phyloP scores from a whole-genome alignment of 2,888 invertebrate genomes.

The Congeria kusceri region DNA sequence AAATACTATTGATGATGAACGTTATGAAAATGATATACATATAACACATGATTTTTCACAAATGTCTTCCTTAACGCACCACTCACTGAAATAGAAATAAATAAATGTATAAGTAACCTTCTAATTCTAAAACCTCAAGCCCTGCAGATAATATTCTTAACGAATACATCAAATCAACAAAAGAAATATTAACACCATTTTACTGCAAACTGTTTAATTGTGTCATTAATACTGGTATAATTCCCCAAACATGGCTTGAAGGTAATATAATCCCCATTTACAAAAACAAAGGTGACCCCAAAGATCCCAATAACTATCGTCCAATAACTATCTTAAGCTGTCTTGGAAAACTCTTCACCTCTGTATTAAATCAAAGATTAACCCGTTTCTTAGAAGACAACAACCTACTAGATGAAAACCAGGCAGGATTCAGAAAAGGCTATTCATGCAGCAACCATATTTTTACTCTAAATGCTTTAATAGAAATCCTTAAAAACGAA shows the following conservation, averaged over 20 bases:
- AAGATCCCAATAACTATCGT: constrained; percentile 7
- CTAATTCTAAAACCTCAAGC: too few relatives aligned
- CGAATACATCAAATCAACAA: too few relatives aligned
- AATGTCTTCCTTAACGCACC: too few relatives aligned
- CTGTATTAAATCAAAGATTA: constrained; percentile 5
- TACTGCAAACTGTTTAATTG: constrained; percentile 14
- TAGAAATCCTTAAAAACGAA: not conserved
- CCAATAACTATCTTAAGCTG: constrained; percentile 25
- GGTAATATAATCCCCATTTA: too few relatives aligned
- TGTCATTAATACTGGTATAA: not conserved
- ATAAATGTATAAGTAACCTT: too few relatives aligned
- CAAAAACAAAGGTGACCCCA: constrained; percentile 9
- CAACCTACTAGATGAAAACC: not conserved
- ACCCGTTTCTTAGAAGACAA: not conserved
- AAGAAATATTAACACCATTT: too few relatives aligned
- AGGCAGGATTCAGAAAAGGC: constrained; percentile 1
- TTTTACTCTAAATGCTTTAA: not conserved
- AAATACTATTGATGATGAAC: too few relatives aligned
- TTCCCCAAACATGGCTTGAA: constrained; percentile 11
- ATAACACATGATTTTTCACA: too few relatives aligned
- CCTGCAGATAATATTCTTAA: too few relatives aligned
- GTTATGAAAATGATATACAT: too few relatives aligned
- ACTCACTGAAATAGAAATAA: too few relatives aligned
- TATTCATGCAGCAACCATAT: constrained; percentile 6
- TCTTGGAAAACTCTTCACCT: constrained; percentile 12